These are phyloP conservation scores for Drosophila baimaii DNA, from an alignment of 1,140 invertebrate genomes.

Conservation along the genomic window DNA sequence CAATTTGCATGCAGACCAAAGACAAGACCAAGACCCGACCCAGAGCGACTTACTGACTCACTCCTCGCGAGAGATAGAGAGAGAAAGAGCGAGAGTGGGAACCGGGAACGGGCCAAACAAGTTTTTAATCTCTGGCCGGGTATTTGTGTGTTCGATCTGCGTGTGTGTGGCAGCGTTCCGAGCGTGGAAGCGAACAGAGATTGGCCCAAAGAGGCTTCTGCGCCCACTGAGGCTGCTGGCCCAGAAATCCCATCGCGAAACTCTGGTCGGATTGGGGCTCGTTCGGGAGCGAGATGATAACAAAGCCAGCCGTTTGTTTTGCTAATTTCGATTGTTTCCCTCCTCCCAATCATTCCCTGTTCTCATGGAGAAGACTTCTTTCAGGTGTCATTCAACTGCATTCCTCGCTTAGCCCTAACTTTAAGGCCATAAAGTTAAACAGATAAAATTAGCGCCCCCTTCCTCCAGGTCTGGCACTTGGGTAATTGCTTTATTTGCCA, in stretches of 20 bases:
- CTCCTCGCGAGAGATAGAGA: not conserved
- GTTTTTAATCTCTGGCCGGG: conserved; percentile 38
- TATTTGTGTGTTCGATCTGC: conserved; percentile 29
- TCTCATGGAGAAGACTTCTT: conserved; percentile 8
- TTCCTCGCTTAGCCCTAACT: conserved; percentile 16
- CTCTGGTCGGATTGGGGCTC: not conserved
- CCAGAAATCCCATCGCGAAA: not conserved
- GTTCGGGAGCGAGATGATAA: conserved; percentile 22
- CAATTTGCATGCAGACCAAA: conserved; percentile 53
- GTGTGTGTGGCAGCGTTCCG: conserved; percentile 16
- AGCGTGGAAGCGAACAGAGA: conserved; percentile 14
- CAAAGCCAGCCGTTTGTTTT: conserved; percentile 32
- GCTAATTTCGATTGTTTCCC: conserved; percentile 23
- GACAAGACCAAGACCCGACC: conserved; percentile 6
- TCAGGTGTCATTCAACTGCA: conserved; percentile 61
- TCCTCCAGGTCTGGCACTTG: not conserved
- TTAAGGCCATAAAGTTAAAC: conserved; percentile 18
- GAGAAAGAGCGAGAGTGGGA: conserved; percentile 3
- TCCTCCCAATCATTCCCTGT: not conserved
- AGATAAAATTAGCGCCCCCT: conserved; percentile 37
- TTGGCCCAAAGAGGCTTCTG: conserved; percentile 17
- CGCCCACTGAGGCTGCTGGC: conserved; percentile 13
- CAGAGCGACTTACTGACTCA: conserved; percentile 23
- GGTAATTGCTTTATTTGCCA: conserved; percentile 48
- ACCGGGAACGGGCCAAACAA: conserved; percentile 45